Evolutionary conservation across 2,888 invertebrate genomes (phyloP), one percentile per base, ranked within the genome.

Genomic region (Prosapia bicincta): DNA sequence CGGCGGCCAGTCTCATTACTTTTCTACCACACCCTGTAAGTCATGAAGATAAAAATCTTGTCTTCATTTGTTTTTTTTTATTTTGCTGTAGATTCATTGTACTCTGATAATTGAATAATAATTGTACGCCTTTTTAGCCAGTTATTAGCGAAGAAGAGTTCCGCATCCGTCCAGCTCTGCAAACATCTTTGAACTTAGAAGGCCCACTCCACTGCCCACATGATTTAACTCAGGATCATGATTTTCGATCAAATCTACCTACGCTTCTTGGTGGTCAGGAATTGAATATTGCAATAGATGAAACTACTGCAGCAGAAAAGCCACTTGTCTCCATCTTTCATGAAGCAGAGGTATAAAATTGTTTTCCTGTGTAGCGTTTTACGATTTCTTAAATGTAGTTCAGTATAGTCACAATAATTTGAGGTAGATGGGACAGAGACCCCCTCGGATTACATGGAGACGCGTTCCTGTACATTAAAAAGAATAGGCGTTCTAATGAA

Each of bases 201-300:
- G 88, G 87, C 81, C 85, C 88, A 69, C 83, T 90, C 28, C 85
- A 89, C 82, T 90, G 90, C 80, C 89, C 89, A 0, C 90, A 91
- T 81, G 91, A 91, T 84, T 84, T 89, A 74, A 86, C 88, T 0
- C 87, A 87, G 75, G 80, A 83, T 13, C 82, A 83, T 3, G 89
- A 90, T 78, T 85, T 87, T 78, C 85, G 88, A 13, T 88, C 89
- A 79, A 88, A 89, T 83, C 82, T 90, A 66, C 88, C 89, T 2
- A 88, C 88, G 0, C 81, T 89, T 65, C 79, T 89, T 0, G 82
- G 54, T 54, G 54, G 82, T 32, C 75, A 76, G 26, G 54, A 73
- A 0, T 7, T 77, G 15, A 66, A 66, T 15, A 32, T 66, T 23
- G 23, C 7, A 10, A 6, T 20, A 2, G 28, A 30, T 10, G 24